Percentiles rank a stretch among this genome's conserved stretches.
These are phyloP conservation scores for Drosophila mettleri DNA, from an alignment of 2,888 invertebrate species.

Conservation along the genomic window DNA sequence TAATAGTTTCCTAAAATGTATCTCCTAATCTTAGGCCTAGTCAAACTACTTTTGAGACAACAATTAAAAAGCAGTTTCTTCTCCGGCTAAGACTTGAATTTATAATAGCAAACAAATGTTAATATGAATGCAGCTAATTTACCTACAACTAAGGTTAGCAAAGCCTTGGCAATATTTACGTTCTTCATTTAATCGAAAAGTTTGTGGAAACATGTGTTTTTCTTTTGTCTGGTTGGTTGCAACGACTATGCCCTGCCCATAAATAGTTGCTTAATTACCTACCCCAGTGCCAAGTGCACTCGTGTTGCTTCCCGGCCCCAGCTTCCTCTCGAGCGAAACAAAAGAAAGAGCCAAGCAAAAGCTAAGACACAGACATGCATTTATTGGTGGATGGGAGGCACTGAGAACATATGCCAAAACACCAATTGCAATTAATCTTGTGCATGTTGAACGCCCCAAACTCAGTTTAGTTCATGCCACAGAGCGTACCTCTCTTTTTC, in stretches of 20 bases:
- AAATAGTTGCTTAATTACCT: constrained; percentile 75
- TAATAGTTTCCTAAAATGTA: too few species aligned
- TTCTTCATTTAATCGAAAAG: constrained; percentile 30
- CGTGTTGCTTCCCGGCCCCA: not conserved
- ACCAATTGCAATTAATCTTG: constrained; percentile 82
- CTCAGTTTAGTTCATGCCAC: constrained; percentile 14
- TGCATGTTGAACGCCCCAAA: constrained; percentile 60
- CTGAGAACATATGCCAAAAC: constrained; percentile 80
- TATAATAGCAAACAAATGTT: not conserved
- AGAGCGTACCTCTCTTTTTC: too few species aligned
- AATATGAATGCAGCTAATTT: not conserved
- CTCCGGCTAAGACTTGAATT: not conserved
- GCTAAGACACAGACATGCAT: constrained; percentile 22
- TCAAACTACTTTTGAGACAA: too few species aligned
- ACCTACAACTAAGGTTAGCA: not conserved
- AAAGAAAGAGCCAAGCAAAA: constrained; percentile 43
- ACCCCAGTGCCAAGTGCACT: constrained; percentile 64
- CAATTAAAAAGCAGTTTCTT: too few species aligned
- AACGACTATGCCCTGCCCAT: constrained; percentile 38
- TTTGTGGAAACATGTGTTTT: constrained; percentile 60
- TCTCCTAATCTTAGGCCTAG: too few species aligned
- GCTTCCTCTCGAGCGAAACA: constrained; percentile 20
- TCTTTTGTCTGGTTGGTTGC: constrained; percentile 35
- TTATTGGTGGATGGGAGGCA: not conserved
- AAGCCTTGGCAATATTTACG: constrained; percentile 14